Evolutionary conservation across 2,797 vertebrate genomes (phyloP), one percentile per base, ranked within the genome.

Genomic region (Enteromius afrohamiltoni): DNA sequence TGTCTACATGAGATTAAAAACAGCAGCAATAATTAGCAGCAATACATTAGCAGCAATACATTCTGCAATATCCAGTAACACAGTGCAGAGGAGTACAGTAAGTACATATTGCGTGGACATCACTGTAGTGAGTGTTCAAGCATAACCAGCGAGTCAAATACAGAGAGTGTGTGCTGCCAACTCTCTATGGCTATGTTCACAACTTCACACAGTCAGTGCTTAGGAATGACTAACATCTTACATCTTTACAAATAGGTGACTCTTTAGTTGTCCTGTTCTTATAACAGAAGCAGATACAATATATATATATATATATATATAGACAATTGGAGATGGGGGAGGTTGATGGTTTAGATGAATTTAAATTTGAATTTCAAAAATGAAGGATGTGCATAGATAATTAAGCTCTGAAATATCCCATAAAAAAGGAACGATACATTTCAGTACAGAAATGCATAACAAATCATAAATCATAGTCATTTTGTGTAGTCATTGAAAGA

Each of bases 41-140:
- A 23, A 40, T 85, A 84, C 65, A 34, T 34, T 34, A 90, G 79
- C 42, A 77, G 34, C 77, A 23, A 40, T 85, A 84, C 65, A 84
- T 86, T 88, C 86, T 83, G 90, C 88, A 85, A 89, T 91, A 86
- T 89, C 80, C 80, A 88, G 88, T 91, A 86, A 71, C 78, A 88
- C 86, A 83, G 68, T 74, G 88, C 82, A 83, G 77, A 68, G n/a
- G 85, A 79, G 71, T 65, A 49, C 37, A 40, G 37, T 40, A 40
- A 51, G 26, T 53, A 13, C 34, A 65, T 90, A 85, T 86, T 85
- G 70, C 65, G 21, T 60, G 81, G 84, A 79, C 89, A 92, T 93
- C 91, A 90, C 79, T 84, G 70, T 40, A 77, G 84, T 86, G 65
- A 80, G 29, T 84, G 26, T 70, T 26, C 26, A 86, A 60, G 29